Base-by-base conservation (phyloP, 2,797 vertebrate species). In the Epinephelus malabaricus region DNA sequence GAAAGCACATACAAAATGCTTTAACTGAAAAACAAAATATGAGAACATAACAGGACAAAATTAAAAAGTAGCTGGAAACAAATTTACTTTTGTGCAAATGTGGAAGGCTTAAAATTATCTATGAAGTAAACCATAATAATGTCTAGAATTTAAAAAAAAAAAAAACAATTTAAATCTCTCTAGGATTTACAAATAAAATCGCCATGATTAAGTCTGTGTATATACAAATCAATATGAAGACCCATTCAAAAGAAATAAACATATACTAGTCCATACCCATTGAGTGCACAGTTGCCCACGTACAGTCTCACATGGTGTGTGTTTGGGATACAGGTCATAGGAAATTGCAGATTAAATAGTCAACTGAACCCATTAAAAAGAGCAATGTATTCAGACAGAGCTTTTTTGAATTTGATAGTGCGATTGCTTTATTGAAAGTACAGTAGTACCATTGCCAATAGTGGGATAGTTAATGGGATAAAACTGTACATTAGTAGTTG, bases 1-100 rank as follows among this genome's bases (percentile, higher is more conserved):
- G 74, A 79, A 23, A 4, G 30, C 38, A 71, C n/a, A 30, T 3
- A 54, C 38, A 78, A 78, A 81, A 78, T 58, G 65, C 58, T 82
- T 82, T 78, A 50, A 59, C 47, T 58, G 54, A 21, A 59, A 82
- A 79, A 43, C 3, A 70, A 53, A 46, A 65, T n/a, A 7, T 64
- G 3, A 49, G 23, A 56, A 46, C 19, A 62, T 17, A 46, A 34
- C 10, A 51, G 1, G 9, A 56, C 5, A 21, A 65, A 58, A 46
- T 6, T 14, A 7, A 69, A 66, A 8, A 74, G 64, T 2, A 50
- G 40, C 15, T 21, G 13, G 9, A 65, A 62, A 30, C 14, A 10
- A 30, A 38, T 60, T 13, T 14, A 23, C 14, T 34, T 12, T 15
- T 1, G 3, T 34, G n/a, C 9, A 65, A 3, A 46, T 45, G 12